Evolutionary conservation across 2,113 vertebrate genomes (phyloP), one percentile per base, ranked within the genome.

Genomic region (Pholis gunnellus): DNA sequence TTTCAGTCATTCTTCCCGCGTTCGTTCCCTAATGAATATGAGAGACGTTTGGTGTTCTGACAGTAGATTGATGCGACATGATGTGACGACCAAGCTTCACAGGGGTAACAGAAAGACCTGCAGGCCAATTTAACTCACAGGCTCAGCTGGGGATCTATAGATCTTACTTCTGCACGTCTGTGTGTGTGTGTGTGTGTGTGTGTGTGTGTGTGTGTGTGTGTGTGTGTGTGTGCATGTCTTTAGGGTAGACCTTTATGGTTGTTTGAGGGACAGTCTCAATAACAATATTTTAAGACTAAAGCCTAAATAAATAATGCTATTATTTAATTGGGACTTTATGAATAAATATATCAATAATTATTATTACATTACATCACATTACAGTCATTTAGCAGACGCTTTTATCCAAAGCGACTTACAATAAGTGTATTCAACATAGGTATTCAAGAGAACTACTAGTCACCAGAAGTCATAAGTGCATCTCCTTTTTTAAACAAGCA

Each of bases 21-120:
- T 75, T 63, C 18, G 7, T 29, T 88, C 90, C 87, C 86, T 60
- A 81, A 87, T 88, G 93, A 89, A 76, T 90, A 82, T 74, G n/a
- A 72, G 83, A 91, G 81, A 89, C 83, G 70, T 84, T 85, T 91
- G 79, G 57, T 81, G 75, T 84, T 83, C 84, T 91, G 91, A 90
- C 87, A 87, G n/a, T 25, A 56, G 78, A 89, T 88, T 89, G 91
- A 93, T 86, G 87, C 71, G 67, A 84, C 87, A 86, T 75, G 90
- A 93, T 81, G 81, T 90, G 88, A 92, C 78, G 69, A 87, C 85
- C 84, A 80, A 88, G 88, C 69, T 78, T 89, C 82, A 61, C 76
- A 76, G 79, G 84, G 82, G 79, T 60, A 76, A 86, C 80, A 79
- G 79, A 72, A 48, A 91, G 83, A 92, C 87, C 93, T 90, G 88